These are phyloP conservation scores for Neodon shergylaensis DNA, from an alignment of 2,113 vertebrate species.

Conservation along the genomic window DNA sequence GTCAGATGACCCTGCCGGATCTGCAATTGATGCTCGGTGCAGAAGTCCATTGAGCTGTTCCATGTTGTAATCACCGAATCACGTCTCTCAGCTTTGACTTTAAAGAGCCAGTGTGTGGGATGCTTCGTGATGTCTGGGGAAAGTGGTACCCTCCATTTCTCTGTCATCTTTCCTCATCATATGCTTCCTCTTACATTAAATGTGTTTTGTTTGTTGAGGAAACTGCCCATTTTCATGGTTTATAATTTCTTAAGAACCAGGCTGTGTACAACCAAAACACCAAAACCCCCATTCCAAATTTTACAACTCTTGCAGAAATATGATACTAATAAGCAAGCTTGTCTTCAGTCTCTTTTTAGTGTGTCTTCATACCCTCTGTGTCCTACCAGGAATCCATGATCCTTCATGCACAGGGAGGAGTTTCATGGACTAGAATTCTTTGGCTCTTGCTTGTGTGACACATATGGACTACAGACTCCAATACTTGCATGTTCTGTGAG, in stretches of 20 bases:
- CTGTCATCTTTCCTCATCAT: not conserved
- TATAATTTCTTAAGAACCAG: slow-evolving; percentile 55
- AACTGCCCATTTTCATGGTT: slow-evolving; percentile 36
- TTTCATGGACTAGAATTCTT: not conserved
- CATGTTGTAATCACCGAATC: not conserved
- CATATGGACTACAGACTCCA: not conserved
- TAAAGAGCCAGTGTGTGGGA: not conserved
- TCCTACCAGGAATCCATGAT: not conserved
- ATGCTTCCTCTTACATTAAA: slow-evolving; percentile 45
- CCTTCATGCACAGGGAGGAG: not conserved
- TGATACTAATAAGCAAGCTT: not conserved
- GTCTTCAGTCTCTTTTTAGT: not conserved
- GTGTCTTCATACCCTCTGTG: not conserved
- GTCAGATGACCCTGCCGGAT: not conserved
- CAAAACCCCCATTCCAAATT: not conserved
- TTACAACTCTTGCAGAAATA: not conserved
- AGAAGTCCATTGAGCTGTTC: not conserved
- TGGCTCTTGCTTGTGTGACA: not conserved
- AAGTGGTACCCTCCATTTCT: not conserved
- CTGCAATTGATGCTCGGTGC: not conserved
- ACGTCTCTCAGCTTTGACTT: not conserved
- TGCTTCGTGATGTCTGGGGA: accelerated
- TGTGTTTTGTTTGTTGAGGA: not conserved
- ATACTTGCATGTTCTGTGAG: not conserved
- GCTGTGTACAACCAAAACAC: not conserved